Conservation (phyloP, 2,797 vertebrate genomes). For the Poecilia picta region DNA sequence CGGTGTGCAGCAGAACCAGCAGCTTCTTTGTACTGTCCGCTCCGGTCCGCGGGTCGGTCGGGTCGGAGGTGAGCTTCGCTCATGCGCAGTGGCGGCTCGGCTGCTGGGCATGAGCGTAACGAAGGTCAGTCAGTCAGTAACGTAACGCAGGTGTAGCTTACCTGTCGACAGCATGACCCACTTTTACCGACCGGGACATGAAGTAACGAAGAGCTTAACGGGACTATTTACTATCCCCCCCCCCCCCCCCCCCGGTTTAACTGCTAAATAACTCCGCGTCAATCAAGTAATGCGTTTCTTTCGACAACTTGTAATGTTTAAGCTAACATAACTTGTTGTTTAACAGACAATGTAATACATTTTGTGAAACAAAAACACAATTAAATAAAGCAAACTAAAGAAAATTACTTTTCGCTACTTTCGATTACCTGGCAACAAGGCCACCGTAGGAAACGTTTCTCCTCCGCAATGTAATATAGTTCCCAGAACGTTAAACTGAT, state of each 20-base stretch:
- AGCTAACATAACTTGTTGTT: background rate
- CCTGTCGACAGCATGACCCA: constrained; percentile 31
- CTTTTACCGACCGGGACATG: background rate
- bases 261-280: background rate
- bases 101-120: background rate
- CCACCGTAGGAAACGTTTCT: background rate
- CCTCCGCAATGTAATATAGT: constrained; percentile 37
- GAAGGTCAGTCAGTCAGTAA: constrained; percentile 31
- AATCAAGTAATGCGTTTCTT: background rate
- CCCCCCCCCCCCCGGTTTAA: background rate
- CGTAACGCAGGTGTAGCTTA: constrained; percentile 57
- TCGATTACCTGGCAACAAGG: background rate
- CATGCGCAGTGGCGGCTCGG: constrained; percentile 67
- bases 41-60: constrained; percentile 22
- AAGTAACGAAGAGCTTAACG: background rate
- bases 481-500: rapidly evolving
- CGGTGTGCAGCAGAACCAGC: constrained; percentile 17
- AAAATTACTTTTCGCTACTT: background rate
- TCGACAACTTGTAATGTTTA: background rate
- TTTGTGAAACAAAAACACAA: background rate
- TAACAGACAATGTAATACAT: background rate
- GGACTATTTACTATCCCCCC: background rate
- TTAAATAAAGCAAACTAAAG: background rate
- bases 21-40: constrained; percentile 70
- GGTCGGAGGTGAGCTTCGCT: constrained; percentile 5